Evolutionary conservation across 2,888 invertebrate genomes (phyloP).

Genomic region (Drosophila siamana): DNA sequence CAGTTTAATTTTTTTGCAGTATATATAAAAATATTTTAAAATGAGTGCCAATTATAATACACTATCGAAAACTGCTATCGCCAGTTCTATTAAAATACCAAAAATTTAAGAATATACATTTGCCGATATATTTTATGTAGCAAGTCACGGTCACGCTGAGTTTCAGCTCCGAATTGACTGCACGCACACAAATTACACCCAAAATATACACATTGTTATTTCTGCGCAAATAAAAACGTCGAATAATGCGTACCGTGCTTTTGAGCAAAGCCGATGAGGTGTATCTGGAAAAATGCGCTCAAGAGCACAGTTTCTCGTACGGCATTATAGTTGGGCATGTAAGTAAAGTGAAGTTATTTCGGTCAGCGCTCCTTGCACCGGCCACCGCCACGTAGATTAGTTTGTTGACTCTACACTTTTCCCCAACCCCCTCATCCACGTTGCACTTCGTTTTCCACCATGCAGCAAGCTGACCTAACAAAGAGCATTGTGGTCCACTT

Average conservation of each 20-base stretch:
- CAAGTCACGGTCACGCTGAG: constrained; percentile 30
- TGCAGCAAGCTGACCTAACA: constrained; percentile 86
- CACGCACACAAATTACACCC: constrained; percentile 6
- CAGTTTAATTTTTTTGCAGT: no score
- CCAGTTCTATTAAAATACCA: constrained; percentile 18
- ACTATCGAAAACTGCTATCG: neutral
- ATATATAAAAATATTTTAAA: no score
- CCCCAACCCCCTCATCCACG: constrained; percentile 3
- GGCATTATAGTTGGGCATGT: constrained; percentile 94
- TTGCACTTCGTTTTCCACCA: neutral
- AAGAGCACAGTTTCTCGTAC: constrained; percentile 88
- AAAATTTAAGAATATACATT: neutral
- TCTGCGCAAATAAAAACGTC: constrained; percentile 37
- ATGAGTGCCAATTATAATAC: neutral
- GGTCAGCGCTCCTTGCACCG: neutral
- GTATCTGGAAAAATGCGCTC: constrained; percentile 89
- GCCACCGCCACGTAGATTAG: constrained; percentile 58
- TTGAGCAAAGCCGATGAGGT: constrained; percentile 89
- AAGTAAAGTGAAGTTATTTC: constrained; percentile 60
- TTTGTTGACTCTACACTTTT: constrained; percentile 26
- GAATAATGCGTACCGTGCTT: constrained; percentile 87
- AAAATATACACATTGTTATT: constrained; percentile 30
- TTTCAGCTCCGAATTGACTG: constrained; percentile 24
- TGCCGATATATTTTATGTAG: neutral
- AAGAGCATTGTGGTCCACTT: constrained; percentile 93